Evolutionary conservation across 2,888 invertebrate species (phyloP), one percentile per base, ranked within the genome.

Genomic region (Ceratothoa steindachneri): DNA sequence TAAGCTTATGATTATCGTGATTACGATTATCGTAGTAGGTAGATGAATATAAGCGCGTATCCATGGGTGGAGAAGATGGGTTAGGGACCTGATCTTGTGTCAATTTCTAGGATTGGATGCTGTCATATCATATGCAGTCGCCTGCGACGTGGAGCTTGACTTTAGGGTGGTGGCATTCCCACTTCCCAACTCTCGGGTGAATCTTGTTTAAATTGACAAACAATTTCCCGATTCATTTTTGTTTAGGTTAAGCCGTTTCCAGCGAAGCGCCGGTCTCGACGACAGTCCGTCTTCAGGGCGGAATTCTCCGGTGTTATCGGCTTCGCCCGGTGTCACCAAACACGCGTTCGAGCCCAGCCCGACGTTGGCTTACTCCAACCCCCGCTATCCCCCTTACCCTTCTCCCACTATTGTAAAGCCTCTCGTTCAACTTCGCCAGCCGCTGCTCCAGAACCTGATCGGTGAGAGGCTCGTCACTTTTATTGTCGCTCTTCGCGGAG

Each of bases 261-360:
- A 97, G 84, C 90, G 95, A 82, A 96, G 96, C 81, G 97, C 98
- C 75, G 98, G 98, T 15, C 87, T 98, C 65, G 86, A 87, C 81
- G 85, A 87, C 70, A 81, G 82, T 69, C 88, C 89, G 9, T 77
- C 77, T 65, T 88, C 89, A 7, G 86, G 85, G 1, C 87, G 93
- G 80, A 91, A 90, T 81, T 92, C 91, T 82, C 91, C 92, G 9
- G 87, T 85, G 7, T 81, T 84, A 5, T 83, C 85, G 27, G 82
- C 83, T 29, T 85, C 85, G 77, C 85, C 85, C 9, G 83, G 83
- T 31, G 81, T 82, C 30, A 76, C 81, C 7, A 74, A 76, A 29
- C 69, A 75, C 51, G 51, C 64, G 15, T 71, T 73, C 53, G 77
- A 73, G 53, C 60, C 65, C 66, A 73, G 76, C 53, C 74, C 74